Evolutionary conservation across 2,888 invertebrate species (phyloP).

Genomic region (Ommatoiulus sabulosus): DNA sequence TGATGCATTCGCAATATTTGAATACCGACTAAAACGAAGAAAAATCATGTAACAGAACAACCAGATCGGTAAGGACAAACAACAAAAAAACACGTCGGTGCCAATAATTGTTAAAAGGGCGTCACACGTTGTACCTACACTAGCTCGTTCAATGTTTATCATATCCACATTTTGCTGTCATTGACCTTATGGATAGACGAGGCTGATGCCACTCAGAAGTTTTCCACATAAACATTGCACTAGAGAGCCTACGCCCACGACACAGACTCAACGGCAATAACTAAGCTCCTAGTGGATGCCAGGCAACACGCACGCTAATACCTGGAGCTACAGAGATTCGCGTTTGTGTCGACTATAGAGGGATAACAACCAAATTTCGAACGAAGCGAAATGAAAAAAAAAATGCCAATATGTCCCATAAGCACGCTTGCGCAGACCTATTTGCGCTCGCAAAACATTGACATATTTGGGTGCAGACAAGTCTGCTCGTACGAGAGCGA

Average conservation of each 20-base stretch:
- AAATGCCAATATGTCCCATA: background rate
- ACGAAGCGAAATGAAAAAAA: background rate
- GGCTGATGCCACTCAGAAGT: background rate
- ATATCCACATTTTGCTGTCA: background rate
- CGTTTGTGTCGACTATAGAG: background rate
- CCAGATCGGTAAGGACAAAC: background rate
- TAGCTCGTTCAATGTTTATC: conserved; percentile 3
- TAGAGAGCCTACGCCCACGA: background rate
- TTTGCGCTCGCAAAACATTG: background rate
- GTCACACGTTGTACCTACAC: background rate
- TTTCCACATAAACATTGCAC: background rate
- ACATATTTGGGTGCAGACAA: background rate
- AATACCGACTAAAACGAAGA: no score
- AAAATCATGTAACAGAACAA: no score
- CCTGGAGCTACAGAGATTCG: background rate
- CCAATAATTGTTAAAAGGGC: conserved; percentile 12
- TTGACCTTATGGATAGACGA: conserved; percentile 32
- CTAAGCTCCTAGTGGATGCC: background rate
- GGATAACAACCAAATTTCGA: background rate
- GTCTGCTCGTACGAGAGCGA: background rate
- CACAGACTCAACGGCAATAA: conserved; percentile 12
- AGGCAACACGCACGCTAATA: background rate
- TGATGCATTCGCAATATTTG: no score
- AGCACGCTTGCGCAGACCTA: background rate
- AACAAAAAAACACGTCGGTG: background rate